Evolutionary conservation across 2,113 vertebrate genomes (phyloP).

Genomic region (Synodontis membranacea): DNA sequence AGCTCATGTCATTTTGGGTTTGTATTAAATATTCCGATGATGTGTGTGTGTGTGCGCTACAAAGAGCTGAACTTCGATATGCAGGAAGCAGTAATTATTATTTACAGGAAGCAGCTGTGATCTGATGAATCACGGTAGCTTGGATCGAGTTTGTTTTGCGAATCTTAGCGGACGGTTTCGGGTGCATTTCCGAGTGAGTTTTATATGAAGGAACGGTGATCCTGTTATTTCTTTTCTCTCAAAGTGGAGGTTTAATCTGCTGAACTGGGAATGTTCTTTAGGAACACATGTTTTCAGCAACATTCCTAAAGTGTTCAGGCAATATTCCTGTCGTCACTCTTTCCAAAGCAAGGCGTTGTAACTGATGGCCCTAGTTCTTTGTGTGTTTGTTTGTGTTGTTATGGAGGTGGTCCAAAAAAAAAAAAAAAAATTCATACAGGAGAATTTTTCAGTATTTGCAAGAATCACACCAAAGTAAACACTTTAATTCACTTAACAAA

Average conservation of each 20-base stretch:
- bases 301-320: not conserved
- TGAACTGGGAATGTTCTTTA: not conserved
- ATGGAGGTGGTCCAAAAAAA: not conserved
- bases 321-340: not conserved
- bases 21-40: not conserved
- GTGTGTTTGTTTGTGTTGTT: not conserved
- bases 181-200: not conserved
- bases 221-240: slow-evolving; percentile 27
- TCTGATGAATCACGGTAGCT: slow-evolving; percentile 26
- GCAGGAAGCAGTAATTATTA: not conserved
- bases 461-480: not conserved
- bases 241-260: not conserved
- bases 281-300: not conserved
- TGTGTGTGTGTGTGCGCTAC: no score
- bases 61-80: not conserved
- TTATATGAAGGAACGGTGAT: slow-evolving; percentile 19
- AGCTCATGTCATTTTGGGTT: not conserved
- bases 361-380: not conserved
- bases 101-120: slow-evolving; percentile 3
- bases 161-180: not conserved
- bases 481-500: no score
- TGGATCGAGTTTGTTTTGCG: not conserved
- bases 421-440: not conserved
- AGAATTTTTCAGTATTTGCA: not conserved
- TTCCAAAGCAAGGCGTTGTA: not conserved